phyloP scores from a whole-genome alignment of 1,140 invertebrate species.

The Coenobita brevimanus region DNA sequence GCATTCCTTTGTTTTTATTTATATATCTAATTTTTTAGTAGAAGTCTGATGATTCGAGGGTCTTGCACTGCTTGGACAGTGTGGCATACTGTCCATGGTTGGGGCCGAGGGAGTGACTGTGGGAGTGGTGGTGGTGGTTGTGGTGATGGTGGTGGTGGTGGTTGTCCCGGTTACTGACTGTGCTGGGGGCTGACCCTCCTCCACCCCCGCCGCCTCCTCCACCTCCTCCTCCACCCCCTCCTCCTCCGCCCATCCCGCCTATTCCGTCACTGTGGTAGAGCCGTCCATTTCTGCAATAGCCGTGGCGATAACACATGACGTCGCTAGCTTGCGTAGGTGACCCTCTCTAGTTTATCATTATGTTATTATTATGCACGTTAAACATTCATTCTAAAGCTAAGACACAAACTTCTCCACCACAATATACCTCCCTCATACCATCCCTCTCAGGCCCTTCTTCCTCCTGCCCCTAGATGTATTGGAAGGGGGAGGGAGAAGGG shows the following conservation, averaged over 20 bases:
- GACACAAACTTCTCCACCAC: no score
- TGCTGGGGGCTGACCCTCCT: conserved; percentile 48
- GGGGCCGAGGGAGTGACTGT: conserved; percentile 64
- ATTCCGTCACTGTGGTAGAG: conserved; percentile 68
- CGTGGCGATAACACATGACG: background rate
- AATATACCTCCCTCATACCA: no score
- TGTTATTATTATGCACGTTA: no score
- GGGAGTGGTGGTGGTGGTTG: conserved; percentile 58
- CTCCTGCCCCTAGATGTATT: no score
- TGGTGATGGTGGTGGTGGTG: conserved; percentile 63
- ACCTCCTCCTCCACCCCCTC: conserved; percentile 25
- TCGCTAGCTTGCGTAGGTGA: background rate
- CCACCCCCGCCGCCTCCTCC: conserved; percentile 10
- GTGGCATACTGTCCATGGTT: conserved; percentile 76
- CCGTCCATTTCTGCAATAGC: conserved; percentile 65
- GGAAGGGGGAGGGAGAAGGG: no score
- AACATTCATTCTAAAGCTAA: no score
- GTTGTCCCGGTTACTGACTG: conserved; percentile 52
- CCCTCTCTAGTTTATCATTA: background rate
- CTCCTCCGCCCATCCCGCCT: conserved; percentile 65
- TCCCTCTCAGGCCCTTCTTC: no score
- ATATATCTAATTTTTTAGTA: conserved; percentile 81
- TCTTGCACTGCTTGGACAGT: conserved; percentile 95
- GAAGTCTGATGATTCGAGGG: conserved; percentile 93
- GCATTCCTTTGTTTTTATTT: conserved; percentile 36